Percentiles rank a stretch among this genome's conserved stretches.
Conservation (phyloP, 2,113 vertebrate species). For the Chlorodrepanis virens region DNA sequence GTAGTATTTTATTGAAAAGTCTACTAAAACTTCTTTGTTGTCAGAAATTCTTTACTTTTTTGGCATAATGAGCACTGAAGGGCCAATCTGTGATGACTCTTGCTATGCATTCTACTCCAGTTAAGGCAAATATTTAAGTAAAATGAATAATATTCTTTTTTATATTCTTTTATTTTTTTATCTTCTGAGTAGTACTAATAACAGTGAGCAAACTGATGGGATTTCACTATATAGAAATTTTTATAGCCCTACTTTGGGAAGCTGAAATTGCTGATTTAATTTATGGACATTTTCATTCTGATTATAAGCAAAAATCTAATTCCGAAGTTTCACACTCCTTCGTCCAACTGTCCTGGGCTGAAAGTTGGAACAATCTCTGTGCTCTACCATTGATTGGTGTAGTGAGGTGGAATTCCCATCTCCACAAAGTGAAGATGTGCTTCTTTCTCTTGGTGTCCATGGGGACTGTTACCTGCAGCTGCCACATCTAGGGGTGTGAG, state of each 20-base stretch:
- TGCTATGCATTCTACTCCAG: not conserved
- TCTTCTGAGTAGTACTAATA: not conserved
- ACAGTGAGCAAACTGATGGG: rapidly evolving
- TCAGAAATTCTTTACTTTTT: not conserved
- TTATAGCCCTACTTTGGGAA: not conserved
- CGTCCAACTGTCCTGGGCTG: rapidly evolving
- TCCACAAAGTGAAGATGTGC: not conserved
- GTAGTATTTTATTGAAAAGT: not conserved
- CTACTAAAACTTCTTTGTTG: not conserved
- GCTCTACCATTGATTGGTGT: not conserved
- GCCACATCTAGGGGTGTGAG: rapidly evolving
- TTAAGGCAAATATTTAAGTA: not conserved
- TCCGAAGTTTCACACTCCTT: not conserved
- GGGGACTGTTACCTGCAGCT: not conserved
- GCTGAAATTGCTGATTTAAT: not conserved
- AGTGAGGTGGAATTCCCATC: not conserved
- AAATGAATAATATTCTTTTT: not conserved
- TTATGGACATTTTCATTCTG: not conserved
- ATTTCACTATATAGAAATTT: not conserved
- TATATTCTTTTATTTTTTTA: not conserved
- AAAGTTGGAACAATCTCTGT: not conserved
- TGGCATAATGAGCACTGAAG: not conserved
- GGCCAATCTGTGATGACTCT: not conserved
- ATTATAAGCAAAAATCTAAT: not conserved
- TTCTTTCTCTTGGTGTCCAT: not conserved